phyloP scores from a whole-genome alignment of 2,113 vertebrate genomes.

The Brachirus orientalis region DNA sequence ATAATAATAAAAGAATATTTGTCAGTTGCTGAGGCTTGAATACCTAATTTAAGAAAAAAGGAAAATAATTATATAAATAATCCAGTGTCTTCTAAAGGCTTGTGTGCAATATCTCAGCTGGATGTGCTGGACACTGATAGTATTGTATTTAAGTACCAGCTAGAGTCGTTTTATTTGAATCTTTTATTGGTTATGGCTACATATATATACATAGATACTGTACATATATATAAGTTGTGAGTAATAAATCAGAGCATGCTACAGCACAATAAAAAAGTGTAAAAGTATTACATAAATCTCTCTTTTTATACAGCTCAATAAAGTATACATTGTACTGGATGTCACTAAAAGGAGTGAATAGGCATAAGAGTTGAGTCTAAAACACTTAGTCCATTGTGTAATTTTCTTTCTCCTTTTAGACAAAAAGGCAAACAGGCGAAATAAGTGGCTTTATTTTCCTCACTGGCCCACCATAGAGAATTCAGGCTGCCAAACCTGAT shows the following conservation, averaged over 20 bases:
- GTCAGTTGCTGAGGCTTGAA: too few species aligned
- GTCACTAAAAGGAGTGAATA: conserved; percentile 27
- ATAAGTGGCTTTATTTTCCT: conserved; percentile 69
- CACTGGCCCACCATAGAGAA: conserved; percentile 35
- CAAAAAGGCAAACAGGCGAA: conserved; percentile 81
- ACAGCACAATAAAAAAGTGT: too few species aligned
- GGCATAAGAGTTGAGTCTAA: conserved; percentile 38
- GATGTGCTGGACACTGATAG: not conserved
- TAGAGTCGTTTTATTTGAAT: too few species aligned
- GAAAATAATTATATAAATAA: too few species aligned
- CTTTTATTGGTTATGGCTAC: too few species aligned
- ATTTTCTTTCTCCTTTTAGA: conserved; percentile 50
- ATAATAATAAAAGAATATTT: too few species aligned
- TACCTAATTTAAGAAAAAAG: too few species aligned
- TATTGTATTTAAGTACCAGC: not conserved
- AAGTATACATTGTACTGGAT: conserved; percentile 13
- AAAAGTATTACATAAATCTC: too few species aligned
- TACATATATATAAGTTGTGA: too few species aligned
- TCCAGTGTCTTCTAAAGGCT: too few species aligned
- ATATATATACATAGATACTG: too few species aligned
- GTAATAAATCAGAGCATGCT: not conserved
- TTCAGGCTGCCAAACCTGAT: conserved; percentile 77
- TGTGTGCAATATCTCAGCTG: too few species aligned
- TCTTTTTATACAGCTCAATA: conserved; percentile 14
- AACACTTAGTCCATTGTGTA: conserved; percentile 64